Evolutionary conservation across 1,140 invertebrate species (phyloP), one percentile per base, ranked within the genome.

Genomic region (Apolygus lucorum): DNA sequence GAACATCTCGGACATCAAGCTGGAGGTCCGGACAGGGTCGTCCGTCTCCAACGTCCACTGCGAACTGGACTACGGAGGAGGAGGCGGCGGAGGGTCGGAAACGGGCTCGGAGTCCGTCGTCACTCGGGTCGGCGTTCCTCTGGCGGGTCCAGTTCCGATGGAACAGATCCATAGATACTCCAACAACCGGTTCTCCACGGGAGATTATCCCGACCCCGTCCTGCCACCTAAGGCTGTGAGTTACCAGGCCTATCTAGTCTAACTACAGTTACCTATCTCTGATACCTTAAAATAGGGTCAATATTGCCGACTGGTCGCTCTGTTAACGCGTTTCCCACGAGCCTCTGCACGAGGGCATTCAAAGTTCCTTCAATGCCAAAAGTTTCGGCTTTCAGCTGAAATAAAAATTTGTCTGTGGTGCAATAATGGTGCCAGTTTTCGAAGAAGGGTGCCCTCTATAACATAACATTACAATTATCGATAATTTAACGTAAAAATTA

Each of bases 1-100:
- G 63, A 93, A 93, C 77, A 88, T 95, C 74, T 94, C 91, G 71
- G 92, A 95, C 79, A 80, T 95, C 76, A 96, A 95, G 80, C 83
- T 91, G 62, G 92, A 96, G 79, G 83, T 94, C 68, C 82, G 92
- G 72, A 89, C 92, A 52, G 90, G 91, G 70, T 91, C 88, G 67
- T 94, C 87, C 68, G 84, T 89, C 71, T 88, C 86, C 73, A 80
- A 73, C 73, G 78, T 73, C 22, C 74, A 75, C 54, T 74, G 72
- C 52, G 78, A 81, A 62, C 76, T 79, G 54, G 82, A 84, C 70
- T 78, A 86, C 80, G 82, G 79, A 74, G 80, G 79, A 25, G 77
- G 86, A 62, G 59, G 79, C 72, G 75, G 82, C 71, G 78, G 81
- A 77, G 81, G 82, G 76, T 78, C 73, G 74, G 82, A 72, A 78